Conservation (phyloP, 1,140 invertebrate genomes). For the Diachasma alloeum region DNA sequence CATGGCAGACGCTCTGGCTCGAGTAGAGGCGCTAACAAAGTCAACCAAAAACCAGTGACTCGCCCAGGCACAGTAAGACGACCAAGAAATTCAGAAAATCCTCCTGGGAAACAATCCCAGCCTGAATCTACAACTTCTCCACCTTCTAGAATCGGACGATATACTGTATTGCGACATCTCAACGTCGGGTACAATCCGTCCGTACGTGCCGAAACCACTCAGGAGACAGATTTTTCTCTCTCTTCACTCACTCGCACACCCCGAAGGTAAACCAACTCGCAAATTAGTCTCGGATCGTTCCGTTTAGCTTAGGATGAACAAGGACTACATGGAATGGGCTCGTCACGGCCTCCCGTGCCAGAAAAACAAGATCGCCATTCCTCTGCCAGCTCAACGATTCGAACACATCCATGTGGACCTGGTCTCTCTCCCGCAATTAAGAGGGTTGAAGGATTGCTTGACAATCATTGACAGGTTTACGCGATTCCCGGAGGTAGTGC, state of each 20-base stretch:
- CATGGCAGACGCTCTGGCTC: background rate
- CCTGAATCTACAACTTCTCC: background rate
- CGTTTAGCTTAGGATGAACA: background rate
- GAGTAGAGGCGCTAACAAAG: background rate
- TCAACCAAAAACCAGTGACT: background rate
- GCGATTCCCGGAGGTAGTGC: slow-evolving; percentile 39
- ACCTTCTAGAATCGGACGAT: background rate
- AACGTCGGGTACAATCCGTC: background rate
- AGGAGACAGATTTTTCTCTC: slow-evolving; percentile 1
- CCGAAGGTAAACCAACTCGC: background rate
- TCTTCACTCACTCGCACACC: background rate
- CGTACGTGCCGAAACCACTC: background rate
- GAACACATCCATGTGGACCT: slow-evolving; percentile 27
- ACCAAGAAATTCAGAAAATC: background rate
- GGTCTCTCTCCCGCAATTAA: slow-evolving; percentile 32
- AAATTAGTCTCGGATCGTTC: background rate
- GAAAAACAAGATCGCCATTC: background rate
- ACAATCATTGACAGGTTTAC: slow-evolving; percentile 41
- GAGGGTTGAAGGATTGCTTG: slow-evolving; percentile 35
- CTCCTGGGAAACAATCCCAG: background rate
- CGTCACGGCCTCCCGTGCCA: background rate
- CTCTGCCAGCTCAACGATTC: slow-evolving; percentile 39
- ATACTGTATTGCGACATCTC: background rate
- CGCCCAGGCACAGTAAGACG: background rate
- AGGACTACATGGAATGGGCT: background rate